phyloP scores from a whole-genome alignment of 1,140 invertebrate species.

The Caenorhabditis elegans region DNA sequence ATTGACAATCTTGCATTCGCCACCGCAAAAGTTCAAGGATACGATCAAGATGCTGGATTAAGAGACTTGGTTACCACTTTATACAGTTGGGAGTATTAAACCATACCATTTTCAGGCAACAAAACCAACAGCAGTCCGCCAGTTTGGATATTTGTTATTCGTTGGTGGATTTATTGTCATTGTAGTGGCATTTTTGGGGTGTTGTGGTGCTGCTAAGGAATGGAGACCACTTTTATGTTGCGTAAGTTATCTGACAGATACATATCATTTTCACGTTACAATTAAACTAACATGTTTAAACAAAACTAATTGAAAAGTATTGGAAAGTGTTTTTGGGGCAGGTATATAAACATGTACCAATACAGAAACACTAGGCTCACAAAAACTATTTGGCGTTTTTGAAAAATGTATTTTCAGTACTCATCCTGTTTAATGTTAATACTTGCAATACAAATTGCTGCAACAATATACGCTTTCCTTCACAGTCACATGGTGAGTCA shows the following conservation, averaged over 20 bases:
- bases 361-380: too few species aligned
- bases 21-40: constrained; percentile 59
- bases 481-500: constrained; percentile 57
- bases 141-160: constrained; percentile 63
- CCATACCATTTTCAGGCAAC: constrained; percentile 56
- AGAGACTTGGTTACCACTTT: constrained; percentile 58
- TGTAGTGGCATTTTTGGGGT: constrained; percentile 62
- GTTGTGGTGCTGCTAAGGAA: constrained; percentile 65
- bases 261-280: too few species aligned
- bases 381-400: too few species aligned
- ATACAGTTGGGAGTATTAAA: too few species aligned
- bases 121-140: constrained; percentile 64
- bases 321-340: too few species aligned
- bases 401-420: constrained; percentile 52
- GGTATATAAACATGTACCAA: too few species aligned
- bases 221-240: constrained; percentile 64
- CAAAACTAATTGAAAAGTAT: too few species aligned
- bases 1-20: constrained; percentile 64
- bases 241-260: constrained; percentile 41
- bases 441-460: constrained; percentile 63
- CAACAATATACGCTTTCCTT: constrained; percentile 64
- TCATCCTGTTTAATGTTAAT: constrained; percentile 64
- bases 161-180: constrained; percentile 62
- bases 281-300: too few species aligned
- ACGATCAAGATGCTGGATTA: constrained; percentile 62